Conservation (phyloP, 2,797 vertebrate species). For the Phaenicophaeus curvirostris region DNA sequence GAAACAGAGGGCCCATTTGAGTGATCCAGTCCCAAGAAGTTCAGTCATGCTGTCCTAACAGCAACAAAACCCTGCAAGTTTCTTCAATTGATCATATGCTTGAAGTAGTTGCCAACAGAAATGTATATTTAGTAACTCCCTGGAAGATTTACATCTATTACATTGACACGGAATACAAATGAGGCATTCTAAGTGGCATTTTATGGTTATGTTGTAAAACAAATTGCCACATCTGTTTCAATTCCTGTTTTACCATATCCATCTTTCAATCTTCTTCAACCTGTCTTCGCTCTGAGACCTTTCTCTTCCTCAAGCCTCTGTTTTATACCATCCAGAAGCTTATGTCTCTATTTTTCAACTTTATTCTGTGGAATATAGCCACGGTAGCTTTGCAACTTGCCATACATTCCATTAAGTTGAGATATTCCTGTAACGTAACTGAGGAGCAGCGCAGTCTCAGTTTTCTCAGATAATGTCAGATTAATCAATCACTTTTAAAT, state of each 20-base stretch:
- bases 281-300: background rate
- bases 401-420: conserved; percentile 81
- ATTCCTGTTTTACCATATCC: background rate
- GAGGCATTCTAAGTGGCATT: conserved; percentile 29
- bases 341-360: conserved; percentile 75
- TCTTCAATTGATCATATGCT: conserved; percentile 14
- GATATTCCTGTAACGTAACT: conserved; percentile 84
- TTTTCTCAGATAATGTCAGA: conserved; percentile 84
- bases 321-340: background rate
- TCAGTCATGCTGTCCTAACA: background rate
- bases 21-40: background rate
- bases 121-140: conserved; percentile 36
- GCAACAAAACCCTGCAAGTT: background rate
- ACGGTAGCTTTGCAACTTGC: conserved; percentile 80
- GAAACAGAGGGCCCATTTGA: background rate
- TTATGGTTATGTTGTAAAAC: conserved; percentile 32
- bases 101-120: conserved; percentile 41
- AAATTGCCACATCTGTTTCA: conserved; percentile 24
- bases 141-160: conserved; percentile 54
- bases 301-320: background rate
- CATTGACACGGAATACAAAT: conserved; percentile 54
- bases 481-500: conserved; percentile 92
- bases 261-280: background rate
- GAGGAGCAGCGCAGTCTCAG: conserved; percentile 79
- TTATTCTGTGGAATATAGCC: conserved; percentile 77